A percentile compares a stretch with the other conserved stretches of the same genome.
Evolutionary conservation across 2,797 vertebrate genomes (phyloP).

Genomic region (Antennarius maculatus): DNA sequence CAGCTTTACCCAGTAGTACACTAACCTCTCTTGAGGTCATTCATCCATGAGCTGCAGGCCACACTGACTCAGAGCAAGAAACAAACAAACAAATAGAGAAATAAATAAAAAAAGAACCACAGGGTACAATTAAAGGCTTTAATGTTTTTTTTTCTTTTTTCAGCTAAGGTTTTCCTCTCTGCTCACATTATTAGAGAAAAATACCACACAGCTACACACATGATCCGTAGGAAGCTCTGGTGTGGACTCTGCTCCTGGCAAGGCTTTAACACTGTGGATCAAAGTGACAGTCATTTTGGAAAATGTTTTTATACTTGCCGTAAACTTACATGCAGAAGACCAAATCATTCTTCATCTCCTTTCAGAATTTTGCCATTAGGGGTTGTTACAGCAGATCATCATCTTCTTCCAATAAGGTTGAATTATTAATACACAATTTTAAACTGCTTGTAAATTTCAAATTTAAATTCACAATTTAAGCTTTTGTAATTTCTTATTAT

Average conservation of each 20-base stretch:
- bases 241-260: neutral
- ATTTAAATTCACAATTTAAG: no score
- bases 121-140: conserved; percentile 35
- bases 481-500: no score
- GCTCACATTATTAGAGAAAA: conserved; percentile 27
- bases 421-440: neutral
- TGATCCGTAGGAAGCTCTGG: conserved; percentile 34
- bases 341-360: no score
- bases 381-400: no score
- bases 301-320: neutral
- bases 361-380: no score
- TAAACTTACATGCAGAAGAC: neutral
- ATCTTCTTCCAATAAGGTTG: no score
- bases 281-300: conserved; percentile 6
- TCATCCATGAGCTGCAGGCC: conserved; percentile 57
- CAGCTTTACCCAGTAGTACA: conserved; percentile 54
- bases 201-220: conserved; percentile 21
- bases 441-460: neutral
- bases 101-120: neutral
- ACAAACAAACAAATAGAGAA: neutral
- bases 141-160: conserved; percentile 38
- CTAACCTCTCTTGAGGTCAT: conserved; percentile 65
- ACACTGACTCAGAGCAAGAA: conserved; percentile 17
- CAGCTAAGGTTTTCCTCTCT: conserved; percentile 10
- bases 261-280: conserved; percentile 5